Conservation (phyloP, 2,888 invertebrate species). For the Conus canariensis region DNA sequence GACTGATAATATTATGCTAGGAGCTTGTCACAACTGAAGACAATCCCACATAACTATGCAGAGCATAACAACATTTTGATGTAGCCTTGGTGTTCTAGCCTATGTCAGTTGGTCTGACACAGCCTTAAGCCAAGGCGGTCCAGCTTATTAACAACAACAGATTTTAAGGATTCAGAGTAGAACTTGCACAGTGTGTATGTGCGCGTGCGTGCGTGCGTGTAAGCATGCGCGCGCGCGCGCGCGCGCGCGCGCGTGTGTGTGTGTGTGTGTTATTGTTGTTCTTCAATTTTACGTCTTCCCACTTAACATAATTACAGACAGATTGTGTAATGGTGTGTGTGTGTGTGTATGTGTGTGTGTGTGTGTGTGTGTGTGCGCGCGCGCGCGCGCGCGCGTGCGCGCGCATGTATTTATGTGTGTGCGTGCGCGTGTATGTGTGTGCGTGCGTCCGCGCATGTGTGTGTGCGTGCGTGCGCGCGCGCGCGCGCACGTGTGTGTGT, state of each 20-base stretch:
- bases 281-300: no score
- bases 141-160: no score
- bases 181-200: neutral
- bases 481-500: neutral
- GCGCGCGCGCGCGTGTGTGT: neutral
- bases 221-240: no score
- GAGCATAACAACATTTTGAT: no score
- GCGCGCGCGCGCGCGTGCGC: neutral
- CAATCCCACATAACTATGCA: no score
- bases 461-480: neutral
- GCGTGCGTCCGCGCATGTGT: neutral
- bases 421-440: neutral
- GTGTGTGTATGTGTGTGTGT: conserved; percentile 13
- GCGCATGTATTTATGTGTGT: neutral
- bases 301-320: no score
- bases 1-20: no score
- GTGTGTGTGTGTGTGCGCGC: conserved; percentile 15
- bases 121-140: no score
- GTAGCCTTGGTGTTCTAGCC: no score
- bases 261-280: neutral
- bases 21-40: no score
- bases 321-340: neutral
- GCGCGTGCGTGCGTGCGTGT: neutral
- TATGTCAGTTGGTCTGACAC: no score
- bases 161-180: no score